Conservation (phyloP, 2,888 invertebrate species). For the Chloromyia formosa region DNA sequence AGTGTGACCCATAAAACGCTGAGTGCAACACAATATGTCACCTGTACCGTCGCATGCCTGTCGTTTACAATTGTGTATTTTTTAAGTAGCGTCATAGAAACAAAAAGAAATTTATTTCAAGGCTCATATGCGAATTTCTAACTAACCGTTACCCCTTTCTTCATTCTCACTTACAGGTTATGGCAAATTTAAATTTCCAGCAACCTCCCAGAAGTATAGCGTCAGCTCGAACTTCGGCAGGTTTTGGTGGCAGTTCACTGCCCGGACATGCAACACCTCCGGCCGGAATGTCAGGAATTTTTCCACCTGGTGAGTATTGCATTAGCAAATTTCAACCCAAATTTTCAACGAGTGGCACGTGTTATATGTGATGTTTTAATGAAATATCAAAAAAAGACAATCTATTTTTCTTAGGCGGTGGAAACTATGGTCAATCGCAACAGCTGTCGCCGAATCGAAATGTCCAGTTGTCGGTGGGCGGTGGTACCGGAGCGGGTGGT, state of each 20-base stretch:
- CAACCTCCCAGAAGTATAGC: constrained; percentile 89
- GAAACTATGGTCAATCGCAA: constrained; percentile 66
- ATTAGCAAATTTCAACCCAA: background rate
- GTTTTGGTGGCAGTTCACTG: constrained; percentile 73
- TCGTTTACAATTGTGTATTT: too few species aligned
- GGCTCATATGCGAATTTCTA: too few species aligned
- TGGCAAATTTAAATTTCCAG: constrained; percentile 93
- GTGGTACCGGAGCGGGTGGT: constrained; percentile 57
- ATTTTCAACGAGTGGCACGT: background rate
- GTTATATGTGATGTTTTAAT: constrained; percentile 23
- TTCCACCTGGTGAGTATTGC: constrained; percentile 64
- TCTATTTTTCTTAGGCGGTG: constrained; percentile 57
- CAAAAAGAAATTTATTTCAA: too few species aligned
- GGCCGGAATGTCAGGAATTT: constrained; percentile 73
- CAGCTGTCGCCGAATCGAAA: constrained; percentile 69
- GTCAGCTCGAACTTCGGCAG: constrained; percentile 71
- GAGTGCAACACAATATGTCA: too few species aligned
- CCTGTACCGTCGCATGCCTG: too few species aligned
- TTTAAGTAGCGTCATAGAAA: too few species aligned
- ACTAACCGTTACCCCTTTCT: background rate
- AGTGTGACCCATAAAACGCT: too few species aligned
- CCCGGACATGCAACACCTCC: constrained; percentile 81
- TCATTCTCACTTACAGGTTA: constrained; percentile 75
- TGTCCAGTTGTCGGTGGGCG: constrained; percentile 65
- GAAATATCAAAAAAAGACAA: constrained; percentile 36